Evolutionary conservation across 2,797 vertebrate species (phyloP).

Genomic region (Aldrovandia affinis): DNA sequence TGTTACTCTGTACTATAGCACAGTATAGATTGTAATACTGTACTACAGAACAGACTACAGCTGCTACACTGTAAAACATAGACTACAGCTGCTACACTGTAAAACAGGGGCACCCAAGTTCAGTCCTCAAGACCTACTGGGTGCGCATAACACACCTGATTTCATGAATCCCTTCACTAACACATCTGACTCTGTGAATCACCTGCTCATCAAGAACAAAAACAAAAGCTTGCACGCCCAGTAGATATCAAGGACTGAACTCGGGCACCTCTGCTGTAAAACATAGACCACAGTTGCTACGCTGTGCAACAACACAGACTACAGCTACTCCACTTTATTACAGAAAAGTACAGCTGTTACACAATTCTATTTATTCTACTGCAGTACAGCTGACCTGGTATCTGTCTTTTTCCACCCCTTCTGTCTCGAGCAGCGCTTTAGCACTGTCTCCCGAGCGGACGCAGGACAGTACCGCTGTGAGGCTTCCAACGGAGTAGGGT

Average conservation of each 20-base stretch:
- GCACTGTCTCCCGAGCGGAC: slow-evolving; percentile 83
- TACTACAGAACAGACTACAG: background rate
- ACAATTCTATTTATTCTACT: background rate
- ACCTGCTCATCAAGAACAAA: too few species aligned
- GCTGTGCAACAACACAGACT: background rate
- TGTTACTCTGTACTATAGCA: background rate
- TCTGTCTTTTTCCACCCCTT: slow-evolving; percentile 18
- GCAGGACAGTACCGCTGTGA: slow-evolving; percentile 88
- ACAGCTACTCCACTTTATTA: background rate
- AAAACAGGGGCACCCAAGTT: too few species aligned
- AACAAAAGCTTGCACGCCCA: too few species aligned
- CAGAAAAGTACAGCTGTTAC: background rate
- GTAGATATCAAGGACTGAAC: too few species aligned
- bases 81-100: background rate
- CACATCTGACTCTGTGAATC: too few species aligned
- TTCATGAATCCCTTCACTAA: too few species aligned
- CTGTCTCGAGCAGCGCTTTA: slow-evolving; percentile 80
- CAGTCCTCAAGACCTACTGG: too few species aligned
- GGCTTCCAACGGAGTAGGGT: slow-evolving; percentile 85
- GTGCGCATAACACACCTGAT: too few species aligned
- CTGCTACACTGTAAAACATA: background rate
- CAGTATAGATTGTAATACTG: too few species aligned
- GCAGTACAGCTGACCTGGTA: slow-evolving; percentile 1
- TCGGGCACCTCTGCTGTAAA: too few species aligned
- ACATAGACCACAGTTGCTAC: background rate